Base-by-base conservation (phyloP, 2,888 invertebrate genomes). In the Marronus borbonicus region DNA sequence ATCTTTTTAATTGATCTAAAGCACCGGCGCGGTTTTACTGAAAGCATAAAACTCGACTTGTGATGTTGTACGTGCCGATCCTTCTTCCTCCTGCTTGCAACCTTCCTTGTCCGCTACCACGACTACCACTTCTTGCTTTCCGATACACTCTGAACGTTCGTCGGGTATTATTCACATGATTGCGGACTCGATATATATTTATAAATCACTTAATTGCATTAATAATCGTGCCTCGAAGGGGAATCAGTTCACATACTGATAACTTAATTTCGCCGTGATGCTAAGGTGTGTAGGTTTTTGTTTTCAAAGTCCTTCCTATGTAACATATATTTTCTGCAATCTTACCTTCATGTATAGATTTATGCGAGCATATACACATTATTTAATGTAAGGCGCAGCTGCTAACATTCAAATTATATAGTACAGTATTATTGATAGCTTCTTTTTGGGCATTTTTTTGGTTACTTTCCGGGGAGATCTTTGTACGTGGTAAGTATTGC, bases 1-100 rank as follows among this genome's bases (percentile, higher is more conserved):
- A 77, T 77, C 77, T 77, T 64, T 77, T 77, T 77, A 77, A 77
- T 77, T 77, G 77, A 77, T 77, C 77, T 77, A 77, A 77, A 77
- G 77, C 77, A 72, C 77, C 77, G 77, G 62, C 77, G 49, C 50
- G 77, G 44, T 70, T 70, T 39, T 50, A 72, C 62, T 70, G 72
- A 77, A 77, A 70, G 70, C 64, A 70, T 52, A 72, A 36, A 49
- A 62, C 58, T 44, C 72, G 60, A 60, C 39, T 17, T 58, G 31
- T 36, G 68, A n/a, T 17, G 44, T 39, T 65, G 36, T 3, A 39
- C 36, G 31, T 52, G 36, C 31, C 36, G 55, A 55, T 55, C 28
- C 36, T 50, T 70, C 55, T 58, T 20, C 58, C 31, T 39, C 8
- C 60, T 39, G 17, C 24, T 72, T 58, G 12, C 36, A 58, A 10